Evolutionary conservation across 1,140 invertebrate genomes (phyloP), one percentile per base, ranked within the genome.

Genomic region (Galleria mellonella): DNA sequence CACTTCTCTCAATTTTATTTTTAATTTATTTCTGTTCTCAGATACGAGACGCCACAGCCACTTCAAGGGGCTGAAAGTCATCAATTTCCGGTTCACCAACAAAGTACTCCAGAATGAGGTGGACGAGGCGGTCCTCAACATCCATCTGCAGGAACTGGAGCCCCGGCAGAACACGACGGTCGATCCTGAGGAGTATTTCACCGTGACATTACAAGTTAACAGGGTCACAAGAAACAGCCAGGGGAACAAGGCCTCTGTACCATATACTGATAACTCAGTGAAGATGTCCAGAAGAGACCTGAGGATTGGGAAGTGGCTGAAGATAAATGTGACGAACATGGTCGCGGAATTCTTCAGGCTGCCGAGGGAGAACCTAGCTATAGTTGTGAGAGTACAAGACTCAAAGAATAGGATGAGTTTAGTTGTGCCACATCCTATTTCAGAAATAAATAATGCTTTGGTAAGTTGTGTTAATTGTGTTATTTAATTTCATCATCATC

Each of bases 331-430:
- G 0, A 91, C 91, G n/a, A 88, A 89, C n/a, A 89, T 94, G 72
- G 90, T 95, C 1, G 87, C 89, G 31, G 90, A 93, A 29, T 95
- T 94, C 92, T 91, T 93, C 70, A 90, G 90, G 32, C 87, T 91
- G 59, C 90, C 92, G 0, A 83, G 90, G 32, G 91, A 92, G 43
- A 93, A 92, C 59, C 87, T 93, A 40, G 94, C 93, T 4, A 89
- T 96, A 43, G 89, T 92, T 1, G 85, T 95, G 23, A 93, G 92
- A 78, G 90, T 92, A 42, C 85, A 87, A 28, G 88, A 89, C 69
- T 79, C 83, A 23, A 79, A 67, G 52, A 77, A 74, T 69, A 72
- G 73, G 51, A 65, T 83, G 58, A 75, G 62, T 38, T 72, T 84
- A 57, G 70, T 76, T 17, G 74, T 87, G 52, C 77, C 83, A 31